phyloP scores from a whole-genome alignment of 1,140 invertebrate genomes.

The Drosophila watanabei region DNA sequence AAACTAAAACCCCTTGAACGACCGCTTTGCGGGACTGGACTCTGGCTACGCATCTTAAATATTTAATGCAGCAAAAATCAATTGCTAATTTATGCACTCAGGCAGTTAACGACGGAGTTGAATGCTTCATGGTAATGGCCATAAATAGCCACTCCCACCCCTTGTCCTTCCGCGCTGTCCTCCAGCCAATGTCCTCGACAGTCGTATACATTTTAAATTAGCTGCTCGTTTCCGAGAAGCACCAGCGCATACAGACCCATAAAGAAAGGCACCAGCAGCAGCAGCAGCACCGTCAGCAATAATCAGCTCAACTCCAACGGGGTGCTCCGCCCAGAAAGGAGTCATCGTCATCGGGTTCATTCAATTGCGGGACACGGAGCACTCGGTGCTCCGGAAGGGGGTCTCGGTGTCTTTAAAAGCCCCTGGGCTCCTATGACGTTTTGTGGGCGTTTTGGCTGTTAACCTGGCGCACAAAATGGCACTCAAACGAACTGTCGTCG shows the following conservation, averaged over 20 bases:
- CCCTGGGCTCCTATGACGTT: constrained; percentile 24
- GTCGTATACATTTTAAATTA: constrained; percentile 72
- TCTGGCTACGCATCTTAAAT: constrained; percentile 40
- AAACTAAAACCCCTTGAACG: constrained; percentile 6
- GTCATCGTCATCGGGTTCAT: constrained; percentile 15
- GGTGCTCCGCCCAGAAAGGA: constrained; percentile 22
- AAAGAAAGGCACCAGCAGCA: constrained; percentile 7
- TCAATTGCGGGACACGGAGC: constrained; percentile 19
- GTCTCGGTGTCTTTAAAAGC: constrained; percentile 27
- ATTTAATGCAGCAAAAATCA: constrained; percentile 64
- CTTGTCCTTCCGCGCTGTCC: not conserved
- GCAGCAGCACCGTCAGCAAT: constrained; percentile 19
- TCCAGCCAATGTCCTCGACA: constrained; percentile 19
- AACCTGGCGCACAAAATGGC: constrained; percentile 22
- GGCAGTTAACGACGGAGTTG: constrained; percentile 42
- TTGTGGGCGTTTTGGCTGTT: constrained; percentile 22
- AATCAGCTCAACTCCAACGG: constrained; percentile 56
- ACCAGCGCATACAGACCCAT: constrained; percentile 13
- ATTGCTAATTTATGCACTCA: constrained; percentile 68
- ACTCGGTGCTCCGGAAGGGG: not conserved
- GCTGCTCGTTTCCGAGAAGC: constrained; percentile 52
- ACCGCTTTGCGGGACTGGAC: not conserved
- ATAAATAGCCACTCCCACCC: constrained; percentile 46
- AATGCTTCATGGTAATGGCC: constrained; percentile 55
- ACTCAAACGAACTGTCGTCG: constrained; percentile 7